phyloP scores from a whole-genome alignment of 2,797 vertebrate species.

The Pelodytes ibericus region DNA sequence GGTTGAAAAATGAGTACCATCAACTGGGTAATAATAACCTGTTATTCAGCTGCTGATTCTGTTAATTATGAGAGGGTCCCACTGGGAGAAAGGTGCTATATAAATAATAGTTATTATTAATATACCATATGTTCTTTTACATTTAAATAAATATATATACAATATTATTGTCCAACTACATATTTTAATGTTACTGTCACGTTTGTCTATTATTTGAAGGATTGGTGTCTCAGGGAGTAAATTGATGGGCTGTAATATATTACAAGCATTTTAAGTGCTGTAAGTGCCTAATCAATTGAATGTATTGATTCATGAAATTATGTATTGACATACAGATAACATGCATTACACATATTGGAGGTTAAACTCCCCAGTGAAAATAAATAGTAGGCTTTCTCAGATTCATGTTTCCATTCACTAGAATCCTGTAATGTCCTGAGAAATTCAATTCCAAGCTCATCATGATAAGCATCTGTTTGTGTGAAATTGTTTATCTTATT shows the following conservation, averaged over 20 bases:
- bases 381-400: constrained; percentile 1
- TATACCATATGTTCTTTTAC: no score
- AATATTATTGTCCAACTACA: no score
- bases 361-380: not conserved
- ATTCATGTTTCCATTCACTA: constrained; percentile 1
- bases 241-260: constrained; percentile 12
- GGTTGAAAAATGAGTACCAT: no score
- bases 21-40: no score
- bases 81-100: no score
- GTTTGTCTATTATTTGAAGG: not conserved
- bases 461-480: not conserved
- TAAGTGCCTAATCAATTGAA: constrained; percentile 39
- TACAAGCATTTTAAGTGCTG: constrained; percentile 35
- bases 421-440: not conserved
- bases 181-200: no score
- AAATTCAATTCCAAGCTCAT: not conserved
- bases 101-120: no score
- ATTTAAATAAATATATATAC: no score
- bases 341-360: constrained; percentile 25
- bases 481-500: not conserved
- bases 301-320: constrained; percentile 43
- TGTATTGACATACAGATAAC: constrained; percentile 50
- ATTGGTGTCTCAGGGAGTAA: not conserved
- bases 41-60: no score
- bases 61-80: no score